These are phyloP conservation scores for Elanus axillaris DNA, from an alignment of 2,113 vertebrate genomes.

Conservation along the genomic window DNA sequence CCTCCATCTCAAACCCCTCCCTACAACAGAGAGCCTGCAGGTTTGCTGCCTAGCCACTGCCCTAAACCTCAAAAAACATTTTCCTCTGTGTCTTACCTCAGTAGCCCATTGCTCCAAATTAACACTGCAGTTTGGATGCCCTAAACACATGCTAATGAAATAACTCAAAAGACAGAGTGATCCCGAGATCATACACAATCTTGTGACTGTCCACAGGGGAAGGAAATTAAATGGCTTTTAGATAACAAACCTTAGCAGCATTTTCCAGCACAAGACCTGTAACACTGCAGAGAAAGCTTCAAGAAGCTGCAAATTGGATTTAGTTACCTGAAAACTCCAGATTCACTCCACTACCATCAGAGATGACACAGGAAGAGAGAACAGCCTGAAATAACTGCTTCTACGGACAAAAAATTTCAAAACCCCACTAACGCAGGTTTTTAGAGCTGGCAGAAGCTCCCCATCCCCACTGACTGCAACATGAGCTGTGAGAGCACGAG, in stretches of 20 bases:
- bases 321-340: neutral
- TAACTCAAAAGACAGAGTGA: neutral
- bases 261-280: neutral
- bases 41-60: neutral
- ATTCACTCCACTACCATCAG: neutral
- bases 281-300: neutral
- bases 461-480: neutral
- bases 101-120: neutral
- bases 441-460: neutral
- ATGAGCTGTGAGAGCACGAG: neutral
- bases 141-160: neutral
- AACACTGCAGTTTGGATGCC: neutral
- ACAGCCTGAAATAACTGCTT: neutral
- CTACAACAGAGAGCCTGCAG: neutral
- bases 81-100: fast-evolving
- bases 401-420: neutral
- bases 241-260: neutral
- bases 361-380: neutral
- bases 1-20: neutral
- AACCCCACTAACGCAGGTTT: neutral
- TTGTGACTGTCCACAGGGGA: neutral
- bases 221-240: neutral
- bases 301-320: neutral
- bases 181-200: neutral
- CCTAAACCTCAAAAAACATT: neutral